phyloP scores from a whole-genome alignment of 92 coral and sea anemone species.

The Metridium senile region DNA sequence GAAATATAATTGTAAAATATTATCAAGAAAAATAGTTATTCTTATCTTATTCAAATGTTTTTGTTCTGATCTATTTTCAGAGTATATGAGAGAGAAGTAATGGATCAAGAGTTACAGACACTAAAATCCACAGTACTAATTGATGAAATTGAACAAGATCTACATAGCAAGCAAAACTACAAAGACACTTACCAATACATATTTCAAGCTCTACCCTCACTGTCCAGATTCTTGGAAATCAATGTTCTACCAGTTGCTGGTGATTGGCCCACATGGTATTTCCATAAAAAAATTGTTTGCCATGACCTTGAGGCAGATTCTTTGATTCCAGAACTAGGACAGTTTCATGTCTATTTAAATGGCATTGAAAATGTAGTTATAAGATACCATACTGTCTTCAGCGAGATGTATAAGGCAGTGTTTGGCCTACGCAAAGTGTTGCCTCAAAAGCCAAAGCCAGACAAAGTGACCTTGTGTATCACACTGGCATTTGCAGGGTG shows the following conservation, averaged over 20 bases:
- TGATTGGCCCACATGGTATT: slow-evolving; percentile 76
- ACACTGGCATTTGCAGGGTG: slow-evolving; percentile 60
- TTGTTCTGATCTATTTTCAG: too few species aligned
- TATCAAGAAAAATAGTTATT: too few species aligned
- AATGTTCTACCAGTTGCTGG: slow-evolving; percentile 46
- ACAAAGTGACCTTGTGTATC: slow-evolving; percentile 43
- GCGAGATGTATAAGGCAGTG: slow-evolving; percentile 31
- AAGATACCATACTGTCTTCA: slow-evolving; percentile 44
- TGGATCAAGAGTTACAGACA: too few species aligned
- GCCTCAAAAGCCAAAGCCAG: slow-evolving; percentile 37
- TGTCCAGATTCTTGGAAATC: slow-evolving; percentile 27
- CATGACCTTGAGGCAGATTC: slow-evolving; percentile 1
- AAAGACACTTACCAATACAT: slow-evolving; percentile 36
- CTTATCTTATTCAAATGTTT: too few species aligned
- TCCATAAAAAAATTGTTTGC: slow-evolving; percentile 55
- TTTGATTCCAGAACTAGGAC: slow-evolving; percentile 55
- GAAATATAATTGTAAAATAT: too few species aligned
- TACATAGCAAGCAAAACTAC: slow-evolving; percentile 50
- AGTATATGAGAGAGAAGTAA: too few species aligned
- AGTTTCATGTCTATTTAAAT: slow-evolving; percentile 59
- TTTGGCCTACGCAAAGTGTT: slow-evolving; percentile 36
- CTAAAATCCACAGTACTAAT: too few species aligned
- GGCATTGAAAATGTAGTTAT: slow-evolving; percentile 47
- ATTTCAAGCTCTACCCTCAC: slow-evolving; percentile 41
- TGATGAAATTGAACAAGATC: too few species aligned